phyloP scores from a whole-genome alignment of 1,140 invertebrate genomes.

The Danaus melanippus region DNA sequence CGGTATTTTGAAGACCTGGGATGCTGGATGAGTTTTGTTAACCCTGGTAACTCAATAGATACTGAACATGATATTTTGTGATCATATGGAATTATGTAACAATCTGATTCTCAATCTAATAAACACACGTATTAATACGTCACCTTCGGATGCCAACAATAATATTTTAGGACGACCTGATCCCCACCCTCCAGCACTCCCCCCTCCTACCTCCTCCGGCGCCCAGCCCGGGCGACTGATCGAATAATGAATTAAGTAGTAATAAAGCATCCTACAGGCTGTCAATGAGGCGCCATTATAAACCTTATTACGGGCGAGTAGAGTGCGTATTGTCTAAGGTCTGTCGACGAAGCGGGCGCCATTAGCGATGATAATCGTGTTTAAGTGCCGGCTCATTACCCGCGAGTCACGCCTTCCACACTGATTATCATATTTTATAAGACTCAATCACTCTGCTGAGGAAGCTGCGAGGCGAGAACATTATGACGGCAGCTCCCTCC shows the following conservation, averaged over 20 bases:
- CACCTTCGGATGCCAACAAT: slow-evolving; percentile 24
- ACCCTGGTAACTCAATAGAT: too few relatives aligned
- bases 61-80: too few relatives aligned
- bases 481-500: slow-evolving; percentile 10
- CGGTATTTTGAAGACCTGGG: too few relatives aligned
- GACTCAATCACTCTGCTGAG: slow-evolving; percentile 5
- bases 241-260: slow-evolving; percentile 42
- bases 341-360: slow-evolving; percentile 25
- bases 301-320: slow-evolving; percentile 20
- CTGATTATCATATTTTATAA: slow-evolving; percentile 14
- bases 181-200: slow-evolving; percentile 10
- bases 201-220: slow-evolving; percentile 15
- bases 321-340: slow-evolving; percentile 8
- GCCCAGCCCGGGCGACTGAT: slow-evolving; percentile 34
- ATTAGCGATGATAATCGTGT: slow-evolving; percentile 56
- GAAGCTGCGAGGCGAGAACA: slow-evolving; percentile 13
- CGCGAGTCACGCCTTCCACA: slow-evolving; percentile 7
- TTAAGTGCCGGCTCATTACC: slow-evolving; percentile 45
- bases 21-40: too few relatives aligned
- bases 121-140: slow-evolving; percentile 20
- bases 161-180: slow-evolving; percentile 37
- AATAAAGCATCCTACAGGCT: slow-evolving; percentile 14
- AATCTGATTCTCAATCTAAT: slow-evolving; percentile 1
- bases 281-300: slow-evolving; percentile 9
- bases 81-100: too few relatives aligned